Evolutionary conservation across 2,113 vertebrate species (phyloP), one percentile per base, ranked within the genome.

Genomic region (Chroicocephalus ridibundus): DNA sequence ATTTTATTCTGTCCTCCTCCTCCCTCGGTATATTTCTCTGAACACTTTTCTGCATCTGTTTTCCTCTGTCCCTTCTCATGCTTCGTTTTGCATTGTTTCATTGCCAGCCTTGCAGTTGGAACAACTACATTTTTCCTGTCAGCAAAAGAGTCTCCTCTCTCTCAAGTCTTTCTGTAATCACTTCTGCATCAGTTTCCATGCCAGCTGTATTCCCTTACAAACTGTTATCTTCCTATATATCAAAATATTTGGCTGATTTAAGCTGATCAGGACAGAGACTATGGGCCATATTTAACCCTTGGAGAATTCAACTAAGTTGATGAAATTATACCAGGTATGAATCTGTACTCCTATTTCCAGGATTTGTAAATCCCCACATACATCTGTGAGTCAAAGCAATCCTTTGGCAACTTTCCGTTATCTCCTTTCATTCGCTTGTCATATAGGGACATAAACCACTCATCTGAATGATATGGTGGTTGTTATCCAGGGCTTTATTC

Each of bases 401-500:
- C 40, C 42, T 80, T 58, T 93, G 55, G 65, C 55, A 83, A 65
- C 49, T 83, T 92, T 44, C 47, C 54, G 74, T 61, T 38, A 6
- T 49, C 29, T 87, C 8, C 22, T 90, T 96, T 91, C 68, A 76
- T 88, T 83, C 4, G 4, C 54, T 54, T 88, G 21, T 75, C 54
- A 13, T 31, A 70, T 1, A 52, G 44, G 86, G 38, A 91, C 70
- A 93, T 47, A 72, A 94, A 93, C 3, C 9, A 65, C 55, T 85
- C 55, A 38, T 82, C 66, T 91, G 74, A 90, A 61, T 61, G 86
- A 82, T 75, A 62, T 5, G 26, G 49, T 9, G 0, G 58, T 78
- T 79, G 65, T 57, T 76, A 86, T 85, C 46, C 61, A 88, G 74
- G 47, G 36, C 69, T 97, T 93, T 84, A 38, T 94, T 94, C 46